A percentile compares a stretch with the other conserved stretches of the same genome.
Evolutionary conservation across 2,113 vertebrate genomes (phyloP).

Genomic region (Sylvia atricapilla): DNA sequence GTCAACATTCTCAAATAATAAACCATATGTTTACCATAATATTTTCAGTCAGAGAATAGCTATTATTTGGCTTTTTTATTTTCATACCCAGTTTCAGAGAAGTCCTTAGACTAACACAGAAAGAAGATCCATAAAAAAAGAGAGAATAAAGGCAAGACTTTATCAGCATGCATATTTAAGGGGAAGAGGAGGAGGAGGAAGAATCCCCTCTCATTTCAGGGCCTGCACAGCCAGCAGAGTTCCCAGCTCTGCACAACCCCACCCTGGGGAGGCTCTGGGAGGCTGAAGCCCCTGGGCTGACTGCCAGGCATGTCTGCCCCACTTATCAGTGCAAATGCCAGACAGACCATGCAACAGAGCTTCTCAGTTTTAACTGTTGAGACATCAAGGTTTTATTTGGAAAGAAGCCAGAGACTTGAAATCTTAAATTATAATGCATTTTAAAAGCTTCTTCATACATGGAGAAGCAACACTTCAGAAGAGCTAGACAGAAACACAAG

Average conservation of each 20-base stretch:
- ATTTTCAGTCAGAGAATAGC: not conserved
- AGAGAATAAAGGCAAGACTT: not conserved
- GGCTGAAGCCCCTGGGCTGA: slow-evolving; percentile 17
- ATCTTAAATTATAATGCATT: slow-evolving; percentile 25
- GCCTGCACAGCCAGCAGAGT: not conserved
- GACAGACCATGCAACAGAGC: not conserved
- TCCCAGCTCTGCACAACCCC: not conserved
- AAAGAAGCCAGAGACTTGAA: slow-evolving; percentile 31
- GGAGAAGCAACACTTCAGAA: not conserved
- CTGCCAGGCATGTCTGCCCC: slow-evolving; percentile 40
- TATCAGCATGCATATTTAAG: not conserved
- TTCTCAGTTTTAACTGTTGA: slow-evolving; percentile 23
- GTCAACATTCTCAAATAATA: not conserved
- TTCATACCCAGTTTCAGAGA: not conserved
- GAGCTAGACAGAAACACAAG: slow-evolving; percentile 22
- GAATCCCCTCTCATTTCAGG: not conserved
- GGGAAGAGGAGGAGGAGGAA: not conserved
- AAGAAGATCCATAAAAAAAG: not conserved
- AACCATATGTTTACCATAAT: not conserved
- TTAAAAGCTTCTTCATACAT: slow-evolving; percentile 35
- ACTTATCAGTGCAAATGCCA: slow-evolving; percentile 33
- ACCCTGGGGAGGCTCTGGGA: not conserved
- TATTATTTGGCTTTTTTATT: not conserved
- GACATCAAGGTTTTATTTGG: slow-evolving; percentile 25
- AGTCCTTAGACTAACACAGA: not conserved